Conservation (phyloP, 2,797 vertebrate species). For the Astyanax mexicanus region DNA sequence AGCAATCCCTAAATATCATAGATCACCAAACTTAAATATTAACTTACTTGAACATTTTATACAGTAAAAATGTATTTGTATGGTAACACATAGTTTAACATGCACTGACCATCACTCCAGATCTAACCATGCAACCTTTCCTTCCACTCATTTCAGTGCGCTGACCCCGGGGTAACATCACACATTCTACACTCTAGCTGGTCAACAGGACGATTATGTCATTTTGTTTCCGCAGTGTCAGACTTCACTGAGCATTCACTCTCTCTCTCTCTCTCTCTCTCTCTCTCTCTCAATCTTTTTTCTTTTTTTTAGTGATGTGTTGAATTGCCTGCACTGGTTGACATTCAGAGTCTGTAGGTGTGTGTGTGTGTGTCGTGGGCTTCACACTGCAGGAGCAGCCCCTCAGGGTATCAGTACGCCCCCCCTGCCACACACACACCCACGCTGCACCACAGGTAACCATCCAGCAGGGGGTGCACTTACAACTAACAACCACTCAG, state of each 20-base stretch:
- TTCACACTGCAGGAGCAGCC: background rate
- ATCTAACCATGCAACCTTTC: constrained; percentile 24
- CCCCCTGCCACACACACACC: background rate
- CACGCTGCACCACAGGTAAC: background rate
- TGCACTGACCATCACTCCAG: constrained; percentile 2
- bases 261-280: background rate
- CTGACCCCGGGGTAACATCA: constrained; percentile 23
- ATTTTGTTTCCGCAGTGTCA: background rate
- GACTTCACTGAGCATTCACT: no score
- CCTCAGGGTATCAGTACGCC: background rate
- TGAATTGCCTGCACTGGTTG: background rate
- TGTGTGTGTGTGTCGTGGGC: background rate
- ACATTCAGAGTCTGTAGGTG: background rate
- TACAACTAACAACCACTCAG: background rate
- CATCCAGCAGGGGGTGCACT: constrained; percentile 40
- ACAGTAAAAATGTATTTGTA: no score
- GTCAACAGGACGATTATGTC: constrained; percentile 6
- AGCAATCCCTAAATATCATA: no score
- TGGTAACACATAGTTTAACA: no score
- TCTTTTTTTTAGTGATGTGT: background rate
- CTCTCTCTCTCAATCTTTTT: background rate
- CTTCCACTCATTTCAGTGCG: constrained; percentile 9
- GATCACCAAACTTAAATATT: no score
- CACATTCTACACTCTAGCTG: background rate
- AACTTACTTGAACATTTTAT: no score